Conservation (phyloP, 2,797 vertebrate genomes). For the Morelia viridis region DNA sequence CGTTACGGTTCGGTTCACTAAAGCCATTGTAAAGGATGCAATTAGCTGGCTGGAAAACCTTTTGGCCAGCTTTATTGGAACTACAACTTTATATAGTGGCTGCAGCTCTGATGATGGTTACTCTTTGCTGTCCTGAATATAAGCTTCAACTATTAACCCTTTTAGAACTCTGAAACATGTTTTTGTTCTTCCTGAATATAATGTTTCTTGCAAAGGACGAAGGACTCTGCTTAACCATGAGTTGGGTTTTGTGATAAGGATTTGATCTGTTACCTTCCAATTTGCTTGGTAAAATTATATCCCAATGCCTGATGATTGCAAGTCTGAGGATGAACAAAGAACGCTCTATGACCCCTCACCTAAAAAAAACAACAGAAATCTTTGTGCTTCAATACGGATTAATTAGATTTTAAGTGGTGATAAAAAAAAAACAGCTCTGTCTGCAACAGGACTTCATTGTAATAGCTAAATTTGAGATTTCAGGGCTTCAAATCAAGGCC, state of each 20-base stretch:
- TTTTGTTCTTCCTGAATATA: constrained; percentile 77
- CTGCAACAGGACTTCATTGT: constrained; percentile 83
- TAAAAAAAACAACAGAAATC: constrained; percentile 83
- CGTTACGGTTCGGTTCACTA: constrained; percentile 63
- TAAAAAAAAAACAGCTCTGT: constrained; percentile 75
- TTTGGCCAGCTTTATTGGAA: constrained; percentile 46
- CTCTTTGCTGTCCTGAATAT: constrained; percentile 71
- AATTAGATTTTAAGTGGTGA: constrained; percentile 86
- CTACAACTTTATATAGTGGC: constrained; percentile 52
- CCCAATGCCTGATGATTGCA: constrained; percentile 76
- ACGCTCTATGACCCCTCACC: constrained; percentile 84
- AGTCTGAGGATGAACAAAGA: constrained; percentile 81
- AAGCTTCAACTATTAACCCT: constrained; percentile 74
- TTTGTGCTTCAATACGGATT: constrained; percentile 84
- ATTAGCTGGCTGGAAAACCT: constrained; percentile 32
- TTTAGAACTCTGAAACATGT: constrained; percentile 66
- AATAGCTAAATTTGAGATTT: constrained; percentile 76
- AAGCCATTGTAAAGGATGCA: constrained; percentile 65
- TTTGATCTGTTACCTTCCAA: constrained; percentile 81
- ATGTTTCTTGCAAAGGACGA: constrained; percentile 76
- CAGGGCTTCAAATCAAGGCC: constrained; percentile 74
- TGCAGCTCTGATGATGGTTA: constrained; percentile 55
- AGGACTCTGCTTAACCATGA: constrained; percentile 73
- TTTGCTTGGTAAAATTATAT: constrained; percentile 83
- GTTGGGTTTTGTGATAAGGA: constrained; percentile 79